Evolutionary conservation across 35 echinoderm and acorn worm genomes (phyloP).

Genomic region (Apostichopus parvimensis): DNA sequence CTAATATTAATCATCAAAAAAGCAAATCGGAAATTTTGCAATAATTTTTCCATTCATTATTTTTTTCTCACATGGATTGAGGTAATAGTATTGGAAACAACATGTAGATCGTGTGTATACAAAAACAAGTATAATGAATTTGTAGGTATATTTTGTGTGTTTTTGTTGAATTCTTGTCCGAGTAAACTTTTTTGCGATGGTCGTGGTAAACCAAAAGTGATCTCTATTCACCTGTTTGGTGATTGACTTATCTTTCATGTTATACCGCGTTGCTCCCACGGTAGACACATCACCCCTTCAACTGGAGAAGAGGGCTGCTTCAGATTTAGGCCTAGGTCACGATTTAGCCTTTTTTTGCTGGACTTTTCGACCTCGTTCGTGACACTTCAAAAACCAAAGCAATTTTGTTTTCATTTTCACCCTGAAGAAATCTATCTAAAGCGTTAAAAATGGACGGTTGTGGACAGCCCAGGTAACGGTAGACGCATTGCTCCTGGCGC

Average conservation of each 20-base stretch:
- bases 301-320: slow-evolving; percentile 4
- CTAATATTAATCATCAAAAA: no score
- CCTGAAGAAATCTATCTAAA: not conserved
- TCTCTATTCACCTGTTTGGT: not conserved
- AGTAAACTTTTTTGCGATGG: slow-evolving; percentile 2
- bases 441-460: not conserved
- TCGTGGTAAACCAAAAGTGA: not conserved
- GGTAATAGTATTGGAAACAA: no score
- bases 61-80: no score
- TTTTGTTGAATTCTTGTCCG: not conserved
- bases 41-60: no score
- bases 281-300: not conserved
- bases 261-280: slow-evolving; percentile 7
- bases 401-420: slow-evolving; percentile 16
- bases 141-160: not conserved
- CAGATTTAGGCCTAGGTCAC: slow-evolving; percentile 30
- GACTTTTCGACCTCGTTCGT: slow-evolving; percentile 34
- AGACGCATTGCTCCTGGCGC: slow-evolving; percentile 24
- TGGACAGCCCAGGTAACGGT: slow-evolving; percentile 27
- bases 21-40: no score
- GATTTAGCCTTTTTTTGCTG: slow-evolving; percentile 21
- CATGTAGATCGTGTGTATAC: no score
- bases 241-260: slow-evolving; percentile 15
- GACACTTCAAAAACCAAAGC: slow-evolving; percentile 24
- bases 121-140: no score